phyloP scores from a whole-genome alignment of 92 coral and sea anemone genomes.

The Heteractis magnifica region DNA sequence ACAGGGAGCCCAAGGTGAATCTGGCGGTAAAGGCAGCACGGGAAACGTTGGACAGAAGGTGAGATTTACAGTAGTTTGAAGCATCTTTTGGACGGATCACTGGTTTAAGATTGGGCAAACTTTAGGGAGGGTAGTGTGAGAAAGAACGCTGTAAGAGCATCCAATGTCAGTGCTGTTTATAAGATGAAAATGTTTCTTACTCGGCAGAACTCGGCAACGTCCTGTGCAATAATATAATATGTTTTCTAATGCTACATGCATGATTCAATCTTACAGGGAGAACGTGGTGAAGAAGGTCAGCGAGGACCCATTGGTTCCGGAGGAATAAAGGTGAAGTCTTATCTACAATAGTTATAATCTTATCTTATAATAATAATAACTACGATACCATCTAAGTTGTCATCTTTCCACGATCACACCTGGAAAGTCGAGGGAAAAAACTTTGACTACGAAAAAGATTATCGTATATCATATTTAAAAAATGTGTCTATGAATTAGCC shows the following conservation, averaged over 20 bases:
- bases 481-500: no score
- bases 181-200: no score
- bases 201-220: no score
- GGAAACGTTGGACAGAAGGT: constrained; percentile 60
- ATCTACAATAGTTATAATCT: not conserved
- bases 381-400: no score
- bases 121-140: not conserved
- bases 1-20: constrained; percentile 53
- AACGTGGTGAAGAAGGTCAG: constrained; percentile 21
- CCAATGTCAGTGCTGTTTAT: no score
- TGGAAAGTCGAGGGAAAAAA: no score
- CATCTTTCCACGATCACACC: no score
- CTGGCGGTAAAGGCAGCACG: constrained; percentile 40
- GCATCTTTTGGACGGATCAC: not conserved
- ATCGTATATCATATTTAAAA: no score
- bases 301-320: constrained; percentile 30
- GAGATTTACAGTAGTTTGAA: not conserved
- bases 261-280: not conserved
- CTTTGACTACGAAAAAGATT: no score
- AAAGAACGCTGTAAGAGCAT: no score
- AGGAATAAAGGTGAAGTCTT: constrained; percentile 19
- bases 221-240: not conserved
- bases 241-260: not conserved
- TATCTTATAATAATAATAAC: no score
- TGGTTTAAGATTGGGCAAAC: no score